Base-by-base conservation (phyloP, 2,888 invertebrate species). In the Oscheius sp. region DNA sequence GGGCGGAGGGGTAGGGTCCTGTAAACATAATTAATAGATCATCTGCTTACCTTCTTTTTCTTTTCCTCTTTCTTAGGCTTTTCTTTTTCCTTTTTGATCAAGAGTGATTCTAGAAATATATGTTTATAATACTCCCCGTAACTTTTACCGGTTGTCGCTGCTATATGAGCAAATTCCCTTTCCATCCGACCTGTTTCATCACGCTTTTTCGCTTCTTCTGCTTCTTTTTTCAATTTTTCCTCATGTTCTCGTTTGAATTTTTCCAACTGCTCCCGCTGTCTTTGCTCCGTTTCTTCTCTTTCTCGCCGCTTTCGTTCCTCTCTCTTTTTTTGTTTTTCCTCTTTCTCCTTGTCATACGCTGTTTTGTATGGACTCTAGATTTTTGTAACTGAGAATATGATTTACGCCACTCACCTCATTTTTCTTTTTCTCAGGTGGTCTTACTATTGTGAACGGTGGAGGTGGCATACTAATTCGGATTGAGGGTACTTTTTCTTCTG, bases 21-120 rank as follows among this genome's bases (percentile, higher is more conserved):
- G 63, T 71, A 41, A 28, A 50, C 45, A n/a, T 47, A 9, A 36
- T 56, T 47, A 20, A 20, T 45, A 28, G n/a, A 45, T 28, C 17
- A 51, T 59, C 12, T 38, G 67, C 17, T 59, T 57, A 20, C 36
- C 44, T n/a, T 65, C 36, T 44, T 65, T 72, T 44, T 56, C 57
- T 66, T 28, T 38, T n/a, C 64, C 26, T 47, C 62, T 64, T 41
- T 71, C 54, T 41, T 47, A 12, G 20, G 20, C 47, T 47, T 47
- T 47, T 47, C 47, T 47, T 47, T 47, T 24, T 47, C 47, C 47
- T 47, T 20, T 24, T 47, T 47, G 47, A 20, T 24, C 17, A 47
- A 47, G 20, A 47, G 47, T 9, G n/a, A 41, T 41, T 47, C 47
- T 47, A 3, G 3, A 47, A 41, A 17, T 12, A 12, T 17, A 41